Evolutionary conservation across 2,888 invertebrate species (phyloP).

Genomic region (Strigamia transsilvanica): DNA sequence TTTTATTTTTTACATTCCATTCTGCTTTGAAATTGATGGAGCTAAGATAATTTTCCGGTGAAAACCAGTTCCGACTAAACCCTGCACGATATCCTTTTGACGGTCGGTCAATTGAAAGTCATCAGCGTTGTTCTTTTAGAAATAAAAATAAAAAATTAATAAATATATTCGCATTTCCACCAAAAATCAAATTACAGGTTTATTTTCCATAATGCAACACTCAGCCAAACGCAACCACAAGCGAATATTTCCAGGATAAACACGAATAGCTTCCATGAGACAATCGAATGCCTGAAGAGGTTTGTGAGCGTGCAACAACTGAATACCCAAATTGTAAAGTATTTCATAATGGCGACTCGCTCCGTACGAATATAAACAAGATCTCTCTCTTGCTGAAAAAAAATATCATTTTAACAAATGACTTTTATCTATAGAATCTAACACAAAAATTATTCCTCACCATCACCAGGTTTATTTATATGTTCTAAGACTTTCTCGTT

Average conservation of each 20-base stretch:
- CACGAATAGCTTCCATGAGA: constrained; percentile 83
- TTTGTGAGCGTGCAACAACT: constrained; percentile 81
- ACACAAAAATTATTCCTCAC: neutral
- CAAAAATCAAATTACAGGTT: constrained; percentile 67
- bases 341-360: constrained; percentile 73
- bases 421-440: neutral
- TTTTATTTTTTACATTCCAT: constrained; percentile 1
- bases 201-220: constrained; percentile 80
- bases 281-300: constrained; percentile 89
- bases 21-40: constrained; percentile 59
- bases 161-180: neutral
- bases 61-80: constrained; percentile 70
- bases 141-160: neutral
- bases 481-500: constrained; percentile 66
- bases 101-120: constrained; percentile 71
- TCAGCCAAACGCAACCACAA: constrained; percentile 94
- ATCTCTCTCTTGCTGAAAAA: constrained; percentile 34
- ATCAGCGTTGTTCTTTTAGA: constrained; percentile 70
- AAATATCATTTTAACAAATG: neutral
- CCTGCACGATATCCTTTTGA: constrained; percentile 71
- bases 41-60: constrained; percentile 73
- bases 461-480: neutral
- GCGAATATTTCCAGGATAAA: constrained; percentile 85
- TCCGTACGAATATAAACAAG: constrained; percentile 60
- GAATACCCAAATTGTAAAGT: constrained; percentile 84